Percentiles rank a stretch among this genome's conserved stretches.
These are phyloP conservation scores for Potamarius usumacintae DNA, from an alignment of 2,113 vertebrate genomes.

Conservation along the genomic window DNA sequence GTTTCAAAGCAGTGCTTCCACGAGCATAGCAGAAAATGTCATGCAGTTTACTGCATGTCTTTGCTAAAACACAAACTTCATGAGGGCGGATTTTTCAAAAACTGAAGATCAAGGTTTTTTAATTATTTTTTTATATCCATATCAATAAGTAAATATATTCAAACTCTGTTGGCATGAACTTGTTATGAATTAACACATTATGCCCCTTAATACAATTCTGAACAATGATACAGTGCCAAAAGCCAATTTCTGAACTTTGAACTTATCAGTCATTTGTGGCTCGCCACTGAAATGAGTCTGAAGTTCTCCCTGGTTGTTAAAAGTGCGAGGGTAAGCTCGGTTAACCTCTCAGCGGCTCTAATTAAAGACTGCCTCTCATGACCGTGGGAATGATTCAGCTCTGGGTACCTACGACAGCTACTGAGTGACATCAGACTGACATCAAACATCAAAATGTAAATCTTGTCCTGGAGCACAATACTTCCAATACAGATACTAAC, in stretches of 20 bases:
- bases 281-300: conserved; percentile 67
- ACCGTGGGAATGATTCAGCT: conserved; percentile 73
- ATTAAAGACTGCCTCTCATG: conserved; percentile 64
- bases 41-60: not conserved
- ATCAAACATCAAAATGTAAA: conserved; percentile 31
- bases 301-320: conserved; percentile 68
- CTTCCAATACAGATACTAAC: not conserved
- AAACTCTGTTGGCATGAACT: not conserved
- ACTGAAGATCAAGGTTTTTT: not conserved
- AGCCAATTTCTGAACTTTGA: conserved; percentile 62
- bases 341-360: conserved; percentile 72
- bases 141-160: not conserved
- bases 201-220: not conserved
- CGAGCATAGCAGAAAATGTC: not conserved
- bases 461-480: conserved; percentile 4
- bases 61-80: not conserved
- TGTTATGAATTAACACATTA: not conserved
- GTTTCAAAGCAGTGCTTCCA: not conserved
- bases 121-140: not conserved
- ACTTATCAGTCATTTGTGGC: conserved; percentile 57
- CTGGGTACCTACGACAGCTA: conserved; percentile 36
- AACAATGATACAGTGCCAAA: conserved; percentile 21
- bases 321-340: conserved; percentile 64
- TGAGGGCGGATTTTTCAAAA: too few species aligned
- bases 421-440: conserved; percentile 46